Evolutionary conservation across 2,797 vertebrate genomes (phyloP).

Genomic region (Peromyscus nudipes): DNA sequence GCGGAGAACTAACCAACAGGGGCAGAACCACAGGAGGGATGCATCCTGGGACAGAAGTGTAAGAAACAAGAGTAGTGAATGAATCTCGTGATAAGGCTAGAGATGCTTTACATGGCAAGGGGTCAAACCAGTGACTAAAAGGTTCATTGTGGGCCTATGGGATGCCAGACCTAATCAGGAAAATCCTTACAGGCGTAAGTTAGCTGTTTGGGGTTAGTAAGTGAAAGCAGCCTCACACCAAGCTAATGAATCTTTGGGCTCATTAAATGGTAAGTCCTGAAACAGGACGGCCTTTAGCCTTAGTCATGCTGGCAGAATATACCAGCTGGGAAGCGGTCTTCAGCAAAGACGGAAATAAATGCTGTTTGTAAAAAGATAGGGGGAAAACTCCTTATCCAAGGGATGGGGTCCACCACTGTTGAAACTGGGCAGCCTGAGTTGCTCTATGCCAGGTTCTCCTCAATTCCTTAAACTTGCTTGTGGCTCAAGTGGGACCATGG

Average conservation of each 20-base stretch:
- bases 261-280: not conserved
- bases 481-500: not conserved
- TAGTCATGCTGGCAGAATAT: not conserved
- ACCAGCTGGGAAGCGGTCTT: not conserved
- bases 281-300: not conserved
- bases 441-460: not conserved
- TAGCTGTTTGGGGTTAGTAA: not conserved
- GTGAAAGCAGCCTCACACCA: not conserved
- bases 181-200: not conserved
- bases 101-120: not conserved
- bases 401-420: not conserved
- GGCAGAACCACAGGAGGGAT: not conserved
- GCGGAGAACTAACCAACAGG: fast-evolving
- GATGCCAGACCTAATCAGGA: not conserved
- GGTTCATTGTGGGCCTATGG: not conserved
- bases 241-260: not conserved
- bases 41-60: not conserved
- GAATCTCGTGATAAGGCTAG: not conserved
- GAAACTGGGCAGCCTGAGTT: not conserved
- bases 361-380: not conserved
- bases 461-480: fast-evolving
- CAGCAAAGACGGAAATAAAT: not conserved
- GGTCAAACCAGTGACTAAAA: not conserved
- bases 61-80: not conserved
- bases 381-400: not conserved